phyloP scores from a whole-genome alignment of 1,140 invertebrate species.

The Holcopasites calliopsidis region DNA sequence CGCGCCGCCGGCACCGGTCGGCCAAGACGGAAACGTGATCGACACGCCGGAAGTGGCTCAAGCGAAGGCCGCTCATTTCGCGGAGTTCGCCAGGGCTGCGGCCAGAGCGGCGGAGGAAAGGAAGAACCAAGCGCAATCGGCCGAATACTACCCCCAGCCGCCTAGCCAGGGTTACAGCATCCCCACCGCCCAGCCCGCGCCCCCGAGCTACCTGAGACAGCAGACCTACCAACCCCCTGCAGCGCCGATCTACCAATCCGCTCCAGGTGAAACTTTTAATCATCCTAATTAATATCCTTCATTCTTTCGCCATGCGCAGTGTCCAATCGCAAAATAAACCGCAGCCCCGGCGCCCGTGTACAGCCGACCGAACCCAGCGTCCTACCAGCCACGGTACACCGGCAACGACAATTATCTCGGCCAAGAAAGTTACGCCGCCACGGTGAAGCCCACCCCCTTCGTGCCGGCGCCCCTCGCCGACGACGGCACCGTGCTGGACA shows the following conservation, averaged over 20 bases:
- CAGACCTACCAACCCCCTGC: constrained; percentile 28
- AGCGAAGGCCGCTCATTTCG: constrained; percentile 78
- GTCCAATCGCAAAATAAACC: neutral
- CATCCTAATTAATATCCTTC: neutral
- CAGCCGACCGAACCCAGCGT: constrained; percentile 24
- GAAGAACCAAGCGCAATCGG: constrained; percentile 40
- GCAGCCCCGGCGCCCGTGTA: neutral
- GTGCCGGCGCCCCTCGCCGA: constrained; percentile 82
- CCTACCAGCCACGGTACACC: constrained; percentile 61
- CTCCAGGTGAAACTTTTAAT: constrained; percentile 10
- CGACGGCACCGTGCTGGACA: constrained; percentile 81
- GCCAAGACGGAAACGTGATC: constrained; percentile 78
- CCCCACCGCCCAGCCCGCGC: constrained; percentile 30
- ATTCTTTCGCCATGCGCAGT: neutral
- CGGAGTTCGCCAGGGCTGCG: constrained; percentile 78
- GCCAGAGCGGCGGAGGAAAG: constrained; percentile 68
- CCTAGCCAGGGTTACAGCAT: constrained; percentile 13
- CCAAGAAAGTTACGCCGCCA: constrained; percentile 59
- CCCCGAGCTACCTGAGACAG: constrained; percentile 29
- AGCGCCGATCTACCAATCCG: constrained; percentile 37
- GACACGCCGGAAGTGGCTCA: constrained; percentile 80
- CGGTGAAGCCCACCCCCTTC: constrained; percentile 63
- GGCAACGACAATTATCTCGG: constrained; percentile 54
- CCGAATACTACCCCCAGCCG: neutral
- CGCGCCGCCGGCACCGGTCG: constrained; percentile 80